Percentiles rank a stretch among this genome's conserved stretches.
phyloP scores from a whole-genome alignment of 2,797 vertebrate species.

The Girardinus metallicus region DNA sequence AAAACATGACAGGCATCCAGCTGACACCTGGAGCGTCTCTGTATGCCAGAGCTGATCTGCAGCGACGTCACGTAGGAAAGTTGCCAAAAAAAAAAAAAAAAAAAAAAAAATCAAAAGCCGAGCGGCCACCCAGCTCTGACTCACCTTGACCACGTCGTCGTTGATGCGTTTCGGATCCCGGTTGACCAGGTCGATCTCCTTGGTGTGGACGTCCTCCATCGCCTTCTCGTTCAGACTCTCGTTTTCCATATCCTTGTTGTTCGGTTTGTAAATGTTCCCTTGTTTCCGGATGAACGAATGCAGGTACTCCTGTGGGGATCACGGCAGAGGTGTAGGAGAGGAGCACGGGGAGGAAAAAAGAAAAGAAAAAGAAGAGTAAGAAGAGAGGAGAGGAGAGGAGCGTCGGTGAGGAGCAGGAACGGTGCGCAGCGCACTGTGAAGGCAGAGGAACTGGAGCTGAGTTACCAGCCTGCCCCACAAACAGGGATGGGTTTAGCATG shows the following conservation, averaged over 20 bases:
- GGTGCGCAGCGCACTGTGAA: slow-evolving; percentile 43
- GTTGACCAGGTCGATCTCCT: slow-evolving; percentile 98
- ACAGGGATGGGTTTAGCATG: slow-evolving; percentile 85
- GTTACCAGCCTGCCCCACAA: slow-evolving; percentile 69
- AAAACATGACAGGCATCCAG: not conserved
- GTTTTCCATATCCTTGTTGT: slow-evolving; percentile 97
- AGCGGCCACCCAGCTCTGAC: slow-evolving; percentile 40
- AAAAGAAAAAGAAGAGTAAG: slow-evolving; percentile 18
- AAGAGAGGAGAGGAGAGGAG: slow-evolving; percentile 12
- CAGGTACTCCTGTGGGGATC: slow-evolving; percentile 85
- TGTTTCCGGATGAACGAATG: slow-evolving; percentile 94
- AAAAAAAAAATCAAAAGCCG: not conserved
- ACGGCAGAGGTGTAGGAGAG: slow-evolving; percentile 44
- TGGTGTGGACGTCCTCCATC: slow-evolving; percentile 91
- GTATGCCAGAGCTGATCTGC: not conserved
- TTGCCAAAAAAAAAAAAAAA: not conserved
- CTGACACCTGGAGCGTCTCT: not conserved
- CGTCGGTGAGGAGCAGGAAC: slow-evolving; percentile 50
- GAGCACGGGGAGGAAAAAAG: slow-evolving; percentile 36
- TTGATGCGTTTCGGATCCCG: slow-evolving; percentile 94
- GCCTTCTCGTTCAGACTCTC: slow-evolving; percentile 90
- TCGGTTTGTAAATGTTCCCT: slow-evolving; percentile 98
- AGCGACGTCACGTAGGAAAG: not conserved
- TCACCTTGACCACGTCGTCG: slow-evolving; percentile 96
- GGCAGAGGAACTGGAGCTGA: slow-evolving; percentile 58